Evolutionary conservation across 2,888 invertebrate species (phyloP).

Genomic region (Phania funesta): DNA sequence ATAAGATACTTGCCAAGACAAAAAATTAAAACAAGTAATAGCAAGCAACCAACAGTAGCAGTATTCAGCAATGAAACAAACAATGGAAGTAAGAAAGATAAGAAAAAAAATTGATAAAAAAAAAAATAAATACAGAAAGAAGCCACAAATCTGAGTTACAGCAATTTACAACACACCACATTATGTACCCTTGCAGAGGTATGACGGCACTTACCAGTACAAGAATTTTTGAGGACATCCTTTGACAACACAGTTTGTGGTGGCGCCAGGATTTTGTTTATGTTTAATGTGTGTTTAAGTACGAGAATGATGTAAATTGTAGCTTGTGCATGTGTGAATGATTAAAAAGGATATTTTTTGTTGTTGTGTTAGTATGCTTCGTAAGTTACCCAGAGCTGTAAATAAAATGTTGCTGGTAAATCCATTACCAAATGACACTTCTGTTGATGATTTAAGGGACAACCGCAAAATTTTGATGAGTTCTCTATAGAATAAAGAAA

Average conservation of each 20-base stretch:
- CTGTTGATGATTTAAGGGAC: too few relatives aligned
- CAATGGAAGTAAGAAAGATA: constrained; percentile 51
- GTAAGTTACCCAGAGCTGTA: not conserved
- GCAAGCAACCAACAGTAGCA: constrained; percentile 42
- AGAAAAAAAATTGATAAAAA: constrained; percentile 14
- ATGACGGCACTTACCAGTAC: constrained; percentile 27
- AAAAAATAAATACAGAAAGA: constrained; percentile 3
- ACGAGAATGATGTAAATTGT: not conserved
- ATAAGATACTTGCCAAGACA: constrained; percentile 47
- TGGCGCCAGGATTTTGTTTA: constrained; percentile 58
- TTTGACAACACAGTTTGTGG: constrained; percentile 60
- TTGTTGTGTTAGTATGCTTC: not conserved
- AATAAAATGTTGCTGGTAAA: constrained; percentile 7
- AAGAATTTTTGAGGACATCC: constrained; percentile 39
- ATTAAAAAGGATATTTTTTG: constrained; percentile 20
- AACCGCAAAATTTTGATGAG: too few relatives aligned
- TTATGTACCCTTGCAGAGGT: constrained; percentile 20
- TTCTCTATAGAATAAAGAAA: too few relatives aligned
- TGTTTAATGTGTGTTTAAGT: not conserved
- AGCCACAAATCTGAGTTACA: constrained; percentile 40
- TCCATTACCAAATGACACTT: constrained; percentile 56
- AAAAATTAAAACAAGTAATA: not conserved
- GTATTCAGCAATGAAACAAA: constrained; percentile 35
- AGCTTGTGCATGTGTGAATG: not conserved
- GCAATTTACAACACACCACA: constrained; percentile 37